phyloP scores from a whole-genome alignment of 1,140 invertebrate species.

The Portunus trituberculatus region DNA sequence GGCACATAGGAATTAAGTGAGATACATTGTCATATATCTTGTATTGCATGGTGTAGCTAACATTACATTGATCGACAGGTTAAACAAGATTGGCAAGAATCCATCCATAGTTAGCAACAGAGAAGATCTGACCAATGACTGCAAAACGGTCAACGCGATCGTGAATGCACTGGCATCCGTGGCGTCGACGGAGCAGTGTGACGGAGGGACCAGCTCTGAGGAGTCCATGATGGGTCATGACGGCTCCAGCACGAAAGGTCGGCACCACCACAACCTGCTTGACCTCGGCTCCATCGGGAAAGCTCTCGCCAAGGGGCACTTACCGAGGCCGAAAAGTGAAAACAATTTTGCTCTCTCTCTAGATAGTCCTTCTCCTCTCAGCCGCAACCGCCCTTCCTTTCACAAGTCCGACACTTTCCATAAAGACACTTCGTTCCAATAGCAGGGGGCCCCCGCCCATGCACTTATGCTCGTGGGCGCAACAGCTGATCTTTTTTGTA shows the following conservation, averaged over 20 bases:
- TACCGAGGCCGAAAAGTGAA: constrained; percentile 91
- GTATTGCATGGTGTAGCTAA: background rate
- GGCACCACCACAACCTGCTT: constrained; percentile 75
- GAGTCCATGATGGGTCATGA: constrained; percentile 78
- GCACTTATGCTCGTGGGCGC: constrained; percentile 76
- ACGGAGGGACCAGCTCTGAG: constrained; percentile 84
- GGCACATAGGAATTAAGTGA: too few relatives aligned
- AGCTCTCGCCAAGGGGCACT: constrained; percentile 84
- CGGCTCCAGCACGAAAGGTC: constrained; percentile 53
- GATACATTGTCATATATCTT: too few relatives aligned
- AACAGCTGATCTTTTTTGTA: constrained; percentile 77
- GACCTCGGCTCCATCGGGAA: constrained; percentile 82
- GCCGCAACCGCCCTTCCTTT: constrained; percentile 84
- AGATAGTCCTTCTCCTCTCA: constrained; percentile 79
- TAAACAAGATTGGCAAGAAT: constrained; percentile 99
- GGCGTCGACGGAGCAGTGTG: constrained; percentile 80
- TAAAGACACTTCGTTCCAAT: constrained; percentile 77
- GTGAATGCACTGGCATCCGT: constrained; percentile 94
- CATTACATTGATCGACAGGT: constrained; percentile 81
- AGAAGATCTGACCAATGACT: constrained; percentile 90
- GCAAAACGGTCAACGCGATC: constrained; percentile 94
- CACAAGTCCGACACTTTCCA: constrained; percentile 87
- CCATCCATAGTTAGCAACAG: constrained; percentile 96
- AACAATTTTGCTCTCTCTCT: constrained; percentile 87
- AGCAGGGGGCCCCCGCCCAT: constrained; percentile 78